phyloP scores from a whole-genome alignment of 2,797 vertebrate genomes.

The Mus minutoides region DNA sequence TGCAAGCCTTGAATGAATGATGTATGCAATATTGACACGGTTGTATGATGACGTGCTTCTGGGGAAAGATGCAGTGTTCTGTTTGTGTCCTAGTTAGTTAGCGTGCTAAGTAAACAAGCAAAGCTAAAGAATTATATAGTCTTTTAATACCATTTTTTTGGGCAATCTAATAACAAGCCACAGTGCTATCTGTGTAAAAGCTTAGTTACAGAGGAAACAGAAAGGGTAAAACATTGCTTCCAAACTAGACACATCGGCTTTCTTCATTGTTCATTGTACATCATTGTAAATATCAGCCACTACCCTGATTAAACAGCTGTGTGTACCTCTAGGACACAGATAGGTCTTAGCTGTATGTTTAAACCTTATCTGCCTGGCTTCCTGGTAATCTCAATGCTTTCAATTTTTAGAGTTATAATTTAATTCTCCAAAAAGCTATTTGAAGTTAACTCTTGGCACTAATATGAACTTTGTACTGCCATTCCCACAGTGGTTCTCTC shows the following conservation, averaged over 20 bases:
- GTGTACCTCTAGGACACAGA: neutral
- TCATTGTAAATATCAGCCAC: neutral
- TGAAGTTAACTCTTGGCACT: conserved; percentile 29
- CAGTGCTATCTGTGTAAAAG: neutral
- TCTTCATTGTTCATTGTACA: neutral
- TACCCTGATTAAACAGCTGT: neutral
- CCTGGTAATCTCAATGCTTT: conserved; percentile 2
- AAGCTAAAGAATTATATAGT: neutral
- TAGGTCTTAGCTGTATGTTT: neutral
- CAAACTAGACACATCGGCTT: neutral
- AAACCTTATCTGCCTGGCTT: neutral
- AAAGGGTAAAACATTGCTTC: conserved; percentile 21
- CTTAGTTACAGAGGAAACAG: conserved; percentile 30
- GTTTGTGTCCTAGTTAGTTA: neutral
- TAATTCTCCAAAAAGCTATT: conserved; percentile 9
- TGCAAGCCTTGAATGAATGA: neutral
- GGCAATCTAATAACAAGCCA: neutral
- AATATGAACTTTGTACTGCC: neutral
- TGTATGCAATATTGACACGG: neutral
- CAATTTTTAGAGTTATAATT: neutral
- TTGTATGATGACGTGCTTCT: neutral
- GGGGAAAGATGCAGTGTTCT: neutral
- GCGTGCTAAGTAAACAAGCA: neutral
- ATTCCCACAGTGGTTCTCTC: neutral
- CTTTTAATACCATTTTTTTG: neutral